These are phyloP conservation scores for Magallana gigas DNA, from an alignment of 1,140 invertebrate species.

Conservation along the genomic window DNA sequence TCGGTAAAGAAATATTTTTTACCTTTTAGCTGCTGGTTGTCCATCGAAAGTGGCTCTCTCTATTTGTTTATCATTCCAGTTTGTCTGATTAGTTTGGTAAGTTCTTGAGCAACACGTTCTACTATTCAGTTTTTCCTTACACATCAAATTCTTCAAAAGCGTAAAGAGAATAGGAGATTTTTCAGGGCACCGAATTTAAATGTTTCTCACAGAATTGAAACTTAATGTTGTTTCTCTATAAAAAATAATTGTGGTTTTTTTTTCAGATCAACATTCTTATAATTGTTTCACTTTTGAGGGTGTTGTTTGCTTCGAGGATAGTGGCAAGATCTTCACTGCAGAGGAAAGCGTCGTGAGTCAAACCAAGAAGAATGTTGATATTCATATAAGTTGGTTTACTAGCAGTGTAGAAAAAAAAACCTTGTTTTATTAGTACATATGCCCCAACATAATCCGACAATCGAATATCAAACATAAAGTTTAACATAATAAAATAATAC, in stretches of 20 bases:
- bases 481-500: too few relatives aligned
- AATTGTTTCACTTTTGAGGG: background rate
- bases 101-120: background rate
- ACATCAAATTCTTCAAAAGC: too few relatives aligned
- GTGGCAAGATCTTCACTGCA: background rate
- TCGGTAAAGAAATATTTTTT: too few relatives aligned
- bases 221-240: too few relatives aligned
- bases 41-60: conserved; percentile 53
- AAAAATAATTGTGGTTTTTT: background rate
- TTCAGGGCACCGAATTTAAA: too few relatives aligned
- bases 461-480: too few relatives aligned
- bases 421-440: background rate
- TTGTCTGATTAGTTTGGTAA: conserved; percentile 58
- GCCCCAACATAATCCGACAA: too few relatives aligned
- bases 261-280: conserved; percentile 25
- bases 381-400: too few relatives aligned
- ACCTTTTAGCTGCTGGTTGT: conserved; percentile 61
- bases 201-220: background rate
- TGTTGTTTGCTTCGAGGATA: background rate
- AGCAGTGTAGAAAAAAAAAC: too few relatives aligned
- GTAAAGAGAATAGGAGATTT: too few relatives aligned
- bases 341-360: conserved; percentile 9
- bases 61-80: conserved; percentile 65
- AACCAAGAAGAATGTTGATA: too few relatives aligned
- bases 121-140: too few relatives aligned